Conservation (phyloP, 2,888 invertebrate genomes). For the Branchipolynoe longqiensis region DNA sequence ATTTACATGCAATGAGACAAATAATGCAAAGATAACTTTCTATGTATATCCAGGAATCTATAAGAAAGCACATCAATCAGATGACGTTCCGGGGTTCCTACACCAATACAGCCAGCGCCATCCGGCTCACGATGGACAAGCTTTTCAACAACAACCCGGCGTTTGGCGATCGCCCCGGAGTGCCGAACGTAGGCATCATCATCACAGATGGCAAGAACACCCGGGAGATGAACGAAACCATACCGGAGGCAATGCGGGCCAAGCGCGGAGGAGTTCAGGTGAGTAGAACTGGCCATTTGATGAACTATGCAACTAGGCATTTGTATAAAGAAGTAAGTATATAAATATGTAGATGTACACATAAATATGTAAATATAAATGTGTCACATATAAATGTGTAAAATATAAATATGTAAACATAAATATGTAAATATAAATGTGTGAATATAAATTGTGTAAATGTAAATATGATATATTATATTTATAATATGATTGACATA, state of each 20-base stretch:
- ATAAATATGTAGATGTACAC: no score
- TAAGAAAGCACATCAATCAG: constrained; percentile 34
- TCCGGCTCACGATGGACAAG: constrained; percentile 41
- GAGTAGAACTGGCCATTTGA: no score
- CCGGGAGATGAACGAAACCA: constrained; percentile 52
- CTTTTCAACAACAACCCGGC: constrained; percentile 11
- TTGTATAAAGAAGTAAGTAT: no score
- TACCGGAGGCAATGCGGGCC: constrained; percentile 56
- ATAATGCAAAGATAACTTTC: no score
- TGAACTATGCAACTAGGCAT: constrained; percentile 52
- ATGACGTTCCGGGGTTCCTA: constrained; percentile 60
- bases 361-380: no score
- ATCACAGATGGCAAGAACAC: constrained; percentile 64
- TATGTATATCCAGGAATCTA: constrained; percentile 6
- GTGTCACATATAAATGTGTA: no score
- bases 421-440: no score
- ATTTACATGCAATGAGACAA: no score
- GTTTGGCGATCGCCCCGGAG: constrained; percentile 63
- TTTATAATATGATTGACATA: no score
- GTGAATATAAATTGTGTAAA: no score
- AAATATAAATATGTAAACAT: no score
- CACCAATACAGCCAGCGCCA: constrained; percentile 62
- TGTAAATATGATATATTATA: no score
- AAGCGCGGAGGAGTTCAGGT: constrained; percentile 38
- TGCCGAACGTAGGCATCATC: constrained; percentile 58